Evolutionary conservation across 2,113 vertebrate species (phyloP).

Genomic region (Pterocles burchelli): DNA sequence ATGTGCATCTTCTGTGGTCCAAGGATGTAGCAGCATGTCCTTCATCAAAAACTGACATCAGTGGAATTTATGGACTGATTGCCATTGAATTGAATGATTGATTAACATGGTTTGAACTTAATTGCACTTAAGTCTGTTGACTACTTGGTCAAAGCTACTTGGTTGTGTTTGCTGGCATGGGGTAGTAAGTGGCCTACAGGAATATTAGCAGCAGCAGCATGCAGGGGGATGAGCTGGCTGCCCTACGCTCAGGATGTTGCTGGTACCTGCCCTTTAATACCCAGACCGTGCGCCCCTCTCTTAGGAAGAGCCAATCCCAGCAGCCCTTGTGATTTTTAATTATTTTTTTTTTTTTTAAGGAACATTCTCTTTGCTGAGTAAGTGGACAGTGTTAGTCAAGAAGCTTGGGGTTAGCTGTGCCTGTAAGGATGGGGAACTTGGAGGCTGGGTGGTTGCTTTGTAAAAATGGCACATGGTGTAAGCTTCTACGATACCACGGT

Average conservation of each 20-base stretch:
- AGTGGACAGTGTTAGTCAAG: accelerated
- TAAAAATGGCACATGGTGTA: background rate
- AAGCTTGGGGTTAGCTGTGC: background rate
- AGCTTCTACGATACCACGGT: accelerated
- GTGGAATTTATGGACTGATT: background rate
- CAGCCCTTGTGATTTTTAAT: background rate
- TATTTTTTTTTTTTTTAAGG: background rate
- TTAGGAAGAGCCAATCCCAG: background rate
- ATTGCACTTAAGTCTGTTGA: background rate
- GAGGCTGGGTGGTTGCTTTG: background rate
- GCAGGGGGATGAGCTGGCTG: background rate
- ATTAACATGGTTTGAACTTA: background rate
- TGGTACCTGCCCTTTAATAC: background rate
- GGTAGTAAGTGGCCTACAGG: background rate
- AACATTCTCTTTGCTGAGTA: background rate
- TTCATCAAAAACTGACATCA: background rate
- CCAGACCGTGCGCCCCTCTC: background rate
- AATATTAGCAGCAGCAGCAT: background rate
- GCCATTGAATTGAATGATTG: background rate
- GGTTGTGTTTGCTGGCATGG: background rate
- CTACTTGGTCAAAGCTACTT: background rate
- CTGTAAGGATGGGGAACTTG: background rate
- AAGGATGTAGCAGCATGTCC: background rate
- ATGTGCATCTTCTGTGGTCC: background rate
- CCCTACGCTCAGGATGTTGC: accelerated